Evolutionary conservation across 2,113 vertebrate genomes (phyloP).

Genomic region (Machaerirhynchus nigripectus): DNA sequence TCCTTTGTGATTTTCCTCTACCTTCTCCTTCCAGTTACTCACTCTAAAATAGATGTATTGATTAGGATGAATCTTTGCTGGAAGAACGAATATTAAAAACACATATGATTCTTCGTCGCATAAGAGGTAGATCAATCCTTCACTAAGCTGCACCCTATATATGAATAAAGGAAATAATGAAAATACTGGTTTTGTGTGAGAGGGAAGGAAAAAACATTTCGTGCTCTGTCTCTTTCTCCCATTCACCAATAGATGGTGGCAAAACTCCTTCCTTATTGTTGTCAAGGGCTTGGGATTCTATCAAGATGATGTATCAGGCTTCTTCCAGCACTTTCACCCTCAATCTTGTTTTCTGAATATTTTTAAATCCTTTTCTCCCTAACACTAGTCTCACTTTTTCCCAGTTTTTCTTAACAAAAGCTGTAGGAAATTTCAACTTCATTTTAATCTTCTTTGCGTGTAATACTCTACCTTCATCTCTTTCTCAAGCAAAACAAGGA

Average conservation of each 20-base stretch:
- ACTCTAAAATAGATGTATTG: not conserved
- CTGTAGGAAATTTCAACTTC: not conserved
- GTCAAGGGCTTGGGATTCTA: not conserved
- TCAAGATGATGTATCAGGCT: fast-evolving
- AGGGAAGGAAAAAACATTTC: not conserved
- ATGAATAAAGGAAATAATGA: not conserved
- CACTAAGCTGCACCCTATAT: not conserved
- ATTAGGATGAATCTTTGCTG: not conserved
- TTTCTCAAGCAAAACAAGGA: not conserved
- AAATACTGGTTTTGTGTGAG: not conserved
- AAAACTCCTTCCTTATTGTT: slow-evolving; percentile 14
- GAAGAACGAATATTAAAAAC: not conserved
- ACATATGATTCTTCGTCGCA: fast-evolving
- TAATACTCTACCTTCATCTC: not conserved
- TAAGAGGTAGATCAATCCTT: not conserved
- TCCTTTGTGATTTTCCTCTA: not conserved
- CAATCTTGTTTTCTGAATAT: not conserved
- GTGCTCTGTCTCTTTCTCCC: not conserved
- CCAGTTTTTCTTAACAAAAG: not conserved
- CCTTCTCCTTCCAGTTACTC: not conserved
- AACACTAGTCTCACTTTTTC: not conserved
- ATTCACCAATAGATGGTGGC: slow-evolving; percentile 28
- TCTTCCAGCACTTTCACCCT: not conserved
- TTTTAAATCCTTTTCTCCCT: not conserved
- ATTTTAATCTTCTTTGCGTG: not conserved